Evolutionary conservation across 2,797 vertebrate genomes (phyloP), one percentile per base, ranked within the genome.

Genomic region (Pseudomugil gertrudae): DNA sequence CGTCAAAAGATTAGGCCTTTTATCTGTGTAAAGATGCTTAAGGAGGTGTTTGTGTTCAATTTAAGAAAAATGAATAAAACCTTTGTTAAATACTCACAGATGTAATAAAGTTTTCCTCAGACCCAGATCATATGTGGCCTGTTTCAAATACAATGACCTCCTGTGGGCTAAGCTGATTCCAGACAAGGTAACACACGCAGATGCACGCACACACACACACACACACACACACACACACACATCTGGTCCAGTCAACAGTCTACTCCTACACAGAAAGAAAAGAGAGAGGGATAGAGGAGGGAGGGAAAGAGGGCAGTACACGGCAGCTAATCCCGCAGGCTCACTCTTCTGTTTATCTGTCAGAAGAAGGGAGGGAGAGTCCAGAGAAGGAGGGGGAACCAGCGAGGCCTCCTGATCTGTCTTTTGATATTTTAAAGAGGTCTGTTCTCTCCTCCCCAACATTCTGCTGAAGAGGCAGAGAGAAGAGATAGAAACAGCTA

Each of bases 401-500:
- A 75, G 74, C 51, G 65, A 81, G 90, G 86, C 89, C 87, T 93
- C 92, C 87, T 89, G 84, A 90, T 92, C 87, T 86, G 83, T 88
- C 88, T 93, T 93, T 94, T 94, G 87, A 94, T 93, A 94, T 93
- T 93, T 92, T 90, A 93, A 94, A 94, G 89, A 92, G 90, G 87
- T 80, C 88, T 85, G 88, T 92, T 91, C 85, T 91, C 89, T 92
- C 91, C 89, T 92, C 87, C 90, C 79, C 72, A 87, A 80, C 86
- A 80, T 83, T 85, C 66, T 82, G 67, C 66, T 52, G 57, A 21
- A 76, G 73, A 81, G 76, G 79, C 58, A 50, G 67, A 75, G 69
- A 83, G 72, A 58, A 80, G 64, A 80, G 78, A 82, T 68, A 66
- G 76, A 80, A 77, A 80, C 69, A 57, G 52, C 69, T 71, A 63